Conservation (phyloP, 2,888 invertebrate species). For the Tachina grossa region DNA sequence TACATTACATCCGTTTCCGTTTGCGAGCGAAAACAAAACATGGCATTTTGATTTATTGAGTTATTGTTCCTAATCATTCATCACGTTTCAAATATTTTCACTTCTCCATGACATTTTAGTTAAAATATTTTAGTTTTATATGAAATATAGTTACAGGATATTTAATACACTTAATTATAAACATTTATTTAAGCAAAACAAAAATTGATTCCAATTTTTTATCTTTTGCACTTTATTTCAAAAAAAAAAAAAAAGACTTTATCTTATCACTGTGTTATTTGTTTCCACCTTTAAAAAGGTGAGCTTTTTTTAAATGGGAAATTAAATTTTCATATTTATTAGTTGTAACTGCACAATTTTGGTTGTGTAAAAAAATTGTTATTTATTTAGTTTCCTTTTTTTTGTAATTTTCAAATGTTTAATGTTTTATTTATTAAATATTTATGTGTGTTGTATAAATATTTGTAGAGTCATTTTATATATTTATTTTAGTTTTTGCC, state of each 20-base stretch:
- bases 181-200: neutral
- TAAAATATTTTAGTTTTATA: neutral
- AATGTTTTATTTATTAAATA: neutral
- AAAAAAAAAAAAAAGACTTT: slow-evolving; percentile 29
- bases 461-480: slow-evolving; percentile 4
- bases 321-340: slow-evolving; percentile 19
- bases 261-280: slow-evolving; percentile 45
- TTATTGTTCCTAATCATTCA: neutral
- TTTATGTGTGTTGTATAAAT: neutral
- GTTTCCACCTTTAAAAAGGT: slow-evolving; percentile 55
- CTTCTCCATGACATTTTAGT: neutral
- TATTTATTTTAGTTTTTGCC: slow-evolving; percentile 14
- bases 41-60: slow-evolving; percentile 11
- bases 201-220: slow-evolving; percentile 11
- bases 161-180: slow-evolving; percentile 24
- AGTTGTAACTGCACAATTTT: slow-evolving; percentile 22
- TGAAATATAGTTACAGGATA: neutral
- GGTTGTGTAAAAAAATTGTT: neutral
- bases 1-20: slow-evolving; percentile 24
- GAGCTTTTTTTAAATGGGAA: slow-evolving; percentile 52
- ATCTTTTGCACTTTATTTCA: slow-evolving; percentile 35
- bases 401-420: neutral
- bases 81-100: neutral
- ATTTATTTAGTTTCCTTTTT: too few species aligned
- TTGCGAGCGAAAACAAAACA: slow-evolving; percentile 4